phyloP scores from a whole-genome alignment of 2,113 vertebrate genomes.

The Equus quagga region DNA sequence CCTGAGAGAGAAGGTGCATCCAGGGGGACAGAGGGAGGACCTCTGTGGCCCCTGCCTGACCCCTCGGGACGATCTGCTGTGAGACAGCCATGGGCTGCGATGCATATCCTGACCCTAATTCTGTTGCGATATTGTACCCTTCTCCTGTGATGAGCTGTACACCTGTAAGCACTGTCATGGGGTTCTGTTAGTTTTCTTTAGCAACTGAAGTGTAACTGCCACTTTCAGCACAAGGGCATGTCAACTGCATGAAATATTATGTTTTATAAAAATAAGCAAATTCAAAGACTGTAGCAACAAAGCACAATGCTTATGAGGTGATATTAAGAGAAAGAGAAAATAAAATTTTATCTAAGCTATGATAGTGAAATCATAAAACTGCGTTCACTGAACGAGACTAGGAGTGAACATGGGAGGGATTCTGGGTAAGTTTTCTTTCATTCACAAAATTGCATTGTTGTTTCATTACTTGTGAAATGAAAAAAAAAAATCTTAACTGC shows the following conservation, averaged over 20 bases:
- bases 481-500: neutral
- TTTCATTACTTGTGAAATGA: neutral
- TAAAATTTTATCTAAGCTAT: neutral
- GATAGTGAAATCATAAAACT: constrained; percentile 20
- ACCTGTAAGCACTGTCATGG: neutral
- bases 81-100: neutral
- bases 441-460: constrained; percentile 11
- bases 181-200: neutral
- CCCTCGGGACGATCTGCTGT: neutral
- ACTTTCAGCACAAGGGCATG: neutral
- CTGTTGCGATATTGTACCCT: neutral
- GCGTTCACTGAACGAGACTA: neutral
- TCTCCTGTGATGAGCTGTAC: neutral
- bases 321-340: neutral
- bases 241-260: neutral
- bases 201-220: neutral
- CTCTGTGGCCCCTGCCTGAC: too few species aligned
- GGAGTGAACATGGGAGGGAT: neutral
- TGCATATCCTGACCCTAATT: neutral
- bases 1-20: neutral
- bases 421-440: neutral
- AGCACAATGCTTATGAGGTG: neutral
- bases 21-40: neutral
- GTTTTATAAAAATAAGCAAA: constrained; percentile 1
- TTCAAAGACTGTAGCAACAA: neutral